Evolutionary conservation across 2,888 invertebrate genomes (phyloP).

Genomic region (Protula sp.): DNA sequence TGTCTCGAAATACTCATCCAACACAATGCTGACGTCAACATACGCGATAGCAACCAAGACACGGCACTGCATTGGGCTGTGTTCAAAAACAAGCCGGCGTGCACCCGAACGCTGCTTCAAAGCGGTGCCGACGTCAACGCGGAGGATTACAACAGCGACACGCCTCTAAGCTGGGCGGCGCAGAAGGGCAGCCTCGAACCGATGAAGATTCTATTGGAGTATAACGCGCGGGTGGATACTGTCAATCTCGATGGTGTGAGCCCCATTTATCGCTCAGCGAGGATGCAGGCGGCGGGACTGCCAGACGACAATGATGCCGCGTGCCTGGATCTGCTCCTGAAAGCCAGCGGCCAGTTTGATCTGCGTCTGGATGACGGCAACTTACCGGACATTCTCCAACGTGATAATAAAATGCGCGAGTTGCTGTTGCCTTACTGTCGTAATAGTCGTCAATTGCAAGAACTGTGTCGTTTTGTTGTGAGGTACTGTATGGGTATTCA

Average conservation of each 20-base stretch:
- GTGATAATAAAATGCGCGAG: conserved; percentile 39
- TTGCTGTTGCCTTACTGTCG: conserved; percentile 30
- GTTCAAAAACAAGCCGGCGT: conserved; percentile 43
- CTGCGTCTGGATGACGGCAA: conserved; percentile 30
- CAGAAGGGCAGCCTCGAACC: conserved; percentile 40
- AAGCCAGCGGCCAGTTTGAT: conserved; percentile 41
- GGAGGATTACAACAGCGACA: conserved; percentile 44
- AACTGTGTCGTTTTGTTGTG: conserved; percentile 36
- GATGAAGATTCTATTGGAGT: conserved; percentile 38
- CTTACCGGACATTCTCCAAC: conserved; percentile 28
- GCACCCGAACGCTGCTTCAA: conserved; percentile 35
- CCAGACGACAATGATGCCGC: conserved; percentile 41
- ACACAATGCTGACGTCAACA: conserved; percentile 40
- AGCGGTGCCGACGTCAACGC: conserved; percentile 42
- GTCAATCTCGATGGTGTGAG: conserved; percentile 37
- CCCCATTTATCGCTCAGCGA: conserved; percentile 35
- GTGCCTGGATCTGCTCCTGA: conserved; percentile 40
- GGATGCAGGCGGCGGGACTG: conserved; percentile 40
- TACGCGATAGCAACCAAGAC: conserved; percentile 40
- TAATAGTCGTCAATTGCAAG: conserved; percentile 33
- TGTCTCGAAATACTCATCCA: conserved; percentile 42
- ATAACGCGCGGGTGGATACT: conserved; percentile 41
- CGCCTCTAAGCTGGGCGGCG: conserved; percentile 50
- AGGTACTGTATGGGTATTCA: conserved; percentile 33
- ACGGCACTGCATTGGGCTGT: conserved; percentile 52